Evolutionary conservation across 2,797 vertebrate genomes (phyloP).

Genomic region (Oreochromis mossambicus): DNA sequence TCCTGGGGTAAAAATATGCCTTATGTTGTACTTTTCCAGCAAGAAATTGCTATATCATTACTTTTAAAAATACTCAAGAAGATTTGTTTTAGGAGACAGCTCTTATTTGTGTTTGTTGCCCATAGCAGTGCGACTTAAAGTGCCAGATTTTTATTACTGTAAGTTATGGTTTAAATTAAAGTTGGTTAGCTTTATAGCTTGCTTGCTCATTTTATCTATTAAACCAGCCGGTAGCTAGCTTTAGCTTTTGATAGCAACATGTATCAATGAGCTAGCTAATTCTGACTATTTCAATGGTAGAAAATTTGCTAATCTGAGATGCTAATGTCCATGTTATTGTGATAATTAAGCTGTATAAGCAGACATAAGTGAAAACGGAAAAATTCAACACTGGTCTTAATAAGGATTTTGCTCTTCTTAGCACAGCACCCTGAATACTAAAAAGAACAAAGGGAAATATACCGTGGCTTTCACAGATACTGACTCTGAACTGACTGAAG

Average conservation of each 20-base stretch:
- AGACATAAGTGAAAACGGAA: background rate
- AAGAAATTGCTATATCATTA: background rate
- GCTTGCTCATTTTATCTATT: background rate
- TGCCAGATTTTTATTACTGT: background rate
- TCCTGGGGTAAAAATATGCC: background rate
- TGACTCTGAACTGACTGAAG: background rate
- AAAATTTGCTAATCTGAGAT: background rate
- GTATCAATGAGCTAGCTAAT: too few species aligned
- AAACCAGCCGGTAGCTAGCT: background rate
- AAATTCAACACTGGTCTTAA: background rate
- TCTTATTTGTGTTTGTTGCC: background rate
- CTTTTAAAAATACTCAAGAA: background rate
- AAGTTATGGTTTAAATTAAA: background rate
- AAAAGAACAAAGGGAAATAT: background rate
- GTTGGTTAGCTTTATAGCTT: background rate
- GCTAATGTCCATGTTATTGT: background rate
- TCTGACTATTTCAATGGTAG: fast-evolving
- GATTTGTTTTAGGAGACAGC: background rate
- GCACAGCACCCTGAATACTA: background rate
- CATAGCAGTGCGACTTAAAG: background rate
- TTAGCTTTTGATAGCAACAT: too few species aligned
- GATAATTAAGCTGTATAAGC: fast-evolving
- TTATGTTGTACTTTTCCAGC: background rate
- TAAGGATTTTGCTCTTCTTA: background rate
- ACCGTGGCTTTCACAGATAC: background rate